phyloP scores from a whole-genome alignment of 2,113 vertebrate genomes.

The Cynocephalus volans region DNA sequence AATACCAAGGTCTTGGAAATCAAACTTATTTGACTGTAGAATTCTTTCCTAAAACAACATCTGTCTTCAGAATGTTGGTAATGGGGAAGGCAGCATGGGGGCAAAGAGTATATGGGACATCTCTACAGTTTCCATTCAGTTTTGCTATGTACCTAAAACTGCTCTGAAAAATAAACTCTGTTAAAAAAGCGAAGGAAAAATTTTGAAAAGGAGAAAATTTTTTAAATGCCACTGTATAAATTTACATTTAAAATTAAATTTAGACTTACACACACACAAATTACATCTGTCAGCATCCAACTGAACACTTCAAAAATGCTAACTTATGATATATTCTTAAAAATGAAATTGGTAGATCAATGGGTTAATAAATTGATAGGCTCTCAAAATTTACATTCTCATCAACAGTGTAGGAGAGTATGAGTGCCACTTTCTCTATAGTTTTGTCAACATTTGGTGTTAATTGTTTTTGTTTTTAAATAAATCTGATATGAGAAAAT shows the following conservation, averaged over 20 bases:
- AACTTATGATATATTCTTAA: not conserved
- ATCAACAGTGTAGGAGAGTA: not conserved
- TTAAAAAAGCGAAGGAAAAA: not conserved
- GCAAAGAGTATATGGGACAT: not conserved
- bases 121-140: not conserved
- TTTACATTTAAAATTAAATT: conserved; percentile 64
- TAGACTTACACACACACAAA: not conserved
- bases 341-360: not conserved
- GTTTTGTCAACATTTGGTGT: not conserved
- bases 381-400: not conserved
- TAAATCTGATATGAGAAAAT: conserved; percentile 9
- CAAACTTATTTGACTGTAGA: not conserved
- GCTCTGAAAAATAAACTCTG: conserved; percentile 31
- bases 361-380: not conserved
- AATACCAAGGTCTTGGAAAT: conserved; percentile 1
- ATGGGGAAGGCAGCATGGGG: not conserved
- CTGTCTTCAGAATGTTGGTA: not conserved
- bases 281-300: not conserved
- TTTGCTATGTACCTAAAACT: conserved; percentile 7
- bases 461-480: conserved; percentile 35
- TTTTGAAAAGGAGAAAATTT: not conserved
- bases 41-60: conserved; percentile 30
- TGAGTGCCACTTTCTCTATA: not conserved
- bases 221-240: conserved; percentile 9
- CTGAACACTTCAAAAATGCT: conserved; percentile 37